Percentiles rank a stretch among this genome's conserved stretches.
These are phyloP conservation scores for Tenthredo notha DNA, from an alignment of 2,888 invertebrate species.

Conservation along the genomic window DNA sequence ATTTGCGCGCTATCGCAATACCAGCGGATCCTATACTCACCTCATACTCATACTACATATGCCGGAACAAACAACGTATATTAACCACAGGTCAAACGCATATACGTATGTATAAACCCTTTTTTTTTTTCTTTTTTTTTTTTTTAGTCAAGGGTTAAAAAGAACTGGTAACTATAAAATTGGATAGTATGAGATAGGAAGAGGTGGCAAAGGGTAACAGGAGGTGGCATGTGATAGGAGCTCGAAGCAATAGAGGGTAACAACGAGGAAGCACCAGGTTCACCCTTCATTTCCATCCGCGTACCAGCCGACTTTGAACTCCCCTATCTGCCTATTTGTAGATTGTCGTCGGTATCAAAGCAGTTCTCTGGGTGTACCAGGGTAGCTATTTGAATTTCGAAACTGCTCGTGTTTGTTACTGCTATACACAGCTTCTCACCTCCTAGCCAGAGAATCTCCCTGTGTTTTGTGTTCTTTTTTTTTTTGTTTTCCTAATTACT, in stretches of 20 bases:
- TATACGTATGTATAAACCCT: neutral
- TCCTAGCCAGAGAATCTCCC: neutral
- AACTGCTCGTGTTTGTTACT: neutral
- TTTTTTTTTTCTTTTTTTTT: neutral
- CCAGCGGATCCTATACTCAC: neutral
- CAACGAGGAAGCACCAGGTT: slow-evolving; percentile 21
- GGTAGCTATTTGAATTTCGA: slow-evolving; percentile 31
- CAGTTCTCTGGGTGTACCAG: neutral
- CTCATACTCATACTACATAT: neutral
- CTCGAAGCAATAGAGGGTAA: neutral
- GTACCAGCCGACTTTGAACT: slow-evolving; percentile 41
- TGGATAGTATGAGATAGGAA: slow-evolving; percentile 18
- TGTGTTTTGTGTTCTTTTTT: neutral
- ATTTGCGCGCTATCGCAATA: neutral
- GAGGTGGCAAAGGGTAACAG: slow-evolving; percentile 14
- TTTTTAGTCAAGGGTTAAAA: slow-evolving; percentile 1
- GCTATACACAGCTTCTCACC: slow-evolving; percentile 7
- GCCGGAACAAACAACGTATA: neutral
- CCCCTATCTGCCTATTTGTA: slow-evolving; percentile 43
- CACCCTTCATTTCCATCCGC: slow-evolving; percentile 45
- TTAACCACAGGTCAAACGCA: slow-evolving; percentile 4
- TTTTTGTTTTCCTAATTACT: too few species aligned
- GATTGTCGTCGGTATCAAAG: slow-evolving; percentile 31
- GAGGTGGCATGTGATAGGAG: slow-evolving; percentile 13
- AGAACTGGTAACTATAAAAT: neutral